phyloP scores from a whole-genome alignment of 2,888 invertebrate species.

The Melolontha melolontha region DNA sequence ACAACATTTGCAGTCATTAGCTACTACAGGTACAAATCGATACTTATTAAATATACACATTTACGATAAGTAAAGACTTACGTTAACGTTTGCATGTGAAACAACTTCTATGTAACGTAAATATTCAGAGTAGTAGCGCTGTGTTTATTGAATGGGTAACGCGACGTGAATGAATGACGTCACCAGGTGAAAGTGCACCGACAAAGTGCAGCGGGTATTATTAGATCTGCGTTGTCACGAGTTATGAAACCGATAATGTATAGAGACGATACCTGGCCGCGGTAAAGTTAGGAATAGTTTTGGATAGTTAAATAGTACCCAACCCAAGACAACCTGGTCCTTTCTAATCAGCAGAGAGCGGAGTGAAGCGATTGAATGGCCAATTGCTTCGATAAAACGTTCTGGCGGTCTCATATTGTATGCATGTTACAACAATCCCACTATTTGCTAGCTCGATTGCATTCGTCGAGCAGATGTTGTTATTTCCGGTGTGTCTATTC shows the following conservation, averaged over 20 bases:
- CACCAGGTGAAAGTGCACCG: slow-evolving; percentile 51
- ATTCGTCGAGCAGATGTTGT: too few relatives aligned
- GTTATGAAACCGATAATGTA: slow-evolving; percentile 42
- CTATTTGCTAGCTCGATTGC: too few relatives aligned
- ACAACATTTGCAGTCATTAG: slow-evolving; percentile 23
- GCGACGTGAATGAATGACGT: slow-evolving; percentile 51
- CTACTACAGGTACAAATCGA: slow-evolving; percentile 16
- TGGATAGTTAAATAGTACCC: background rate
- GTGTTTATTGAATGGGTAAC: slow-evolving; percentile 39
- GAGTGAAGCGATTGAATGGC: too few relatives aligned
- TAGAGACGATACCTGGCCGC: slow-evolving; percentile 11
- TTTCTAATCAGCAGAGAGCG: background rate
- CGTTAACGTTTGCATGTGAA: too few relatives aligned
- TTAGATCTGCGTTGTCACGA: slow-evolving; percentile 47
- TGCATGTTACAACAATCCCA: too few relatives aligned
- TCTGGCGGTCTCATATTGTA: too few relatives aligned
- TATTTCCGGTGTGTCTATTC: too few relatives aligned
- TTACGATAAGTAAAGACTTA: background rate
- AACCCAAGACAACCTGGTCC: too few relatives aligned
- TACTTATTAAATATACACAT: slow-evolving; percentile 34
- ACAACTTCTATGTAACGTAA: background rate
- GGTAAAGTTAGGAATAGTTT: slow-evolving; percentile 6
- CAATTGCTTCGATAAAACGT: too few relatives aligned
- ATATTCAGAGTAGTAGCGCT: slow-evolving; percentile 11
- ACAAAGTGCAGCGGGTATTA: slow-evolving; percentile 8